Base-by-base conservation (phyloP, 2,797 vertebrate genomes). In the Mastacembelus armatus region DNA sequence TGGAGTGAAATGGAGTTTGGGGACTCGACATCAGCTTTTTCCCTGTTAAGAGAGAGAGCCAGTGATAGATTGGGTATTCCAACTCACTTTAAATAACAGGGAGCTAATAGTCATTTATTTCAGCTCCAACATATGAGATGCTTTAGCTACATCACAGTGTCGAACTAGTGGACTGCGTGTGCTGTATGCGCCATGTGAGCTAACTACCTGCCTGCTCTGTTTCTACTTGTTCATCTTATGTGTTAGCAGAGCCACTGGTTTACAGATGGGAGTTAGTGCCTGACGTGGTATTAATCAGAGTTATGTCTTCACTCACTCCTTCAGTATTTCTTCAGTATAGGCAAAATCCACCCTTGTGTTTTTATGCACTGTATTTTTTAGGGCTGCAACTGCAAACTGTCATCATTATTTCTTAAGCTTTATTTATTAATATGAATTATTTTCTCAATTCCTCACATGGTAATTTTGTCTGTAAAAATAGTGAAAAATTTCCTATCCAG, bases 1-100 rank as follows among this genome's bases (percentile, higher is more conserved):
- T 74, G 52, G 73, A 81, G 62, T 77, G 47, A 78, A 55, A 79
- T 71, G 39, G 63, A 49, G 55, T 74, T 49, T 52, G n/a, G 51
- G 63, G 57, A 38, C 69, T 71, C 16, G 7, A 48, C 26, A 44
- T 66, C 14, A 74, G 71, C 19, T 32, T 52, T 68, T 67, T 26
- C 14, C 19, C 27, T 64, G 36, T 43, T 38, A 38, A 15, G 33
- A 32, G 10, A 52, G 38, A 49, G 47, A 65, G n/a, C n/a, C 62
- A 29, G 35, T 70, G 79, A 84, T 71, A 27, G 52, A 86, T 78
- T 58, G 18, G 35, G 22, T 72, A 62, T 75, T 62, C 3, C 30
- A 42, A 50, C 35, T 36, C 39, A 49, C 15, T 63, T 66, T 44
- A 16, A 40, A 54, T 50, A 75, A 78, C 18, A 48, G 60, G 56